Evolutionary conservation across 2,888 invertebrate species (phyloP), one percentile per base, ranked within the genome.

Genomic region (Masnerella sp.): DNA sequence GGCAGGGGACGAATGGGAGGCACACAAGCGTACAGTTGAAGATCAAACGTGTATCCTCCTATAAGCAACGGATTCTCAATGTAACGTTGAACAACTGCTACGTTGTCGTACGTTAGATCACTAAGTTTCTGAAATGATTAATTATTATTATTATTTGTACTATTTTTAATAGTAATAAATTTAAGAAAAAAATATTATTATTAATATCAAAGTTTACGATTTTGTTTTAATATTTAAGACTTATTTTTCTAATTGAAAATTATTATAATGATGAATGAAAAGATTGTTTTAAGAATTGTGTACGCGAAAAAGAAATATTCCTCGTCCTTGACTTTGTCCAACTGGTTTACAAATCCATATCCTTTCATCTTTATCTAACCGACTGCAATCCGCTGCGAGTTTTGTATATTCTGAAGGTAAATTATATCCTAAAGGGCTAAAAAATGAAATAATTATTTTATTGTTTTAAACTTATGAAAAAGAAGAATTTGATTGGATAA

Each of bases 331-430:
- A 78, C 95, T 95, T 85, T 94, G 93, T 0, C 95, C 94, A 0
- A 95, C 95, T 0, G 96, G 96, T 82, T 96, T 96, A 84, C 95
- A 95, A 74, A 96, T 96, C 95, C 96, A 96, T n/a, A 93, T 91
- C 40, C 81, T 81, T 28, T 87, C 84, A 12, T 84, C 83, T 64
- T 86, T 85, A 49, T 88, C 82, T 32, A 85, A 84, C 54, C 91
- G 88, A 11, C 92, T 93, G 83, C 93, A 95, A 84, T 95, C 94
- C 0, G 94, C 93, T 9, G 95, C 94, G 80, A 95, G 88, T 85
- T 94, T 94, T 1, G 95, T 94, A 83, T 95, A 96, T 83, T 96
- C 96, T 82, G 94, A 88, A 0, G 96, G 96, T 25, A 96, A 88
- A 82, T 95, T 95, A 87, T 92, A 96, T 40, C 95, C 93, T 51